phyloP scores from a whole-genome alignment of 2,113 vertebrate genomes.

The Pseudonaja textilis region DNA sequence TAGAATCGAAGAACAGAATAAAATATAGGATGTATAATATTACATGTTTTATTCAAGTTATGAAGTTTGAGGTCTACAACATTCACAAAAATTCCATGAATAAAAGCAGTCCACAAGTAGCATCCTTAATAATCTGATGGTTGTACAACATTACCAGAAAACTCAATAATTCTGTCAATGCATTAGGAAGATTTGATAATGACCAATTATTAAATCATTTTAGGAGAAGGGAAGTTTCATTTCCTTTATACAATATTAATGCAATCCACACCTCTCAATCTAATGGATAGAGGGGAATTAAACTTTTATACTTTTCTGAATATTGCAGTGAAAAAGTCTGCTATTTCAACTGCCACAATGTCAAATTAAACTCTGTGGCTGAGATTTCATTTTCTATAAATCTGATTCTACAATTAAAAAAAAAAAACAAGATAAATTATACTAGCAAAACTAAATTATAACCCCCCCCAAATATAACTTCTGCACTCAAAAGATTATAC shows the following conservation, averaged over 20 bases:
- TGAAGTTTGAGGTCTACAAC: not conserved
- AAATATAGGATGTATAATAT: not conserved
- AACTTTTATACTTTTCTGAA: not conserved
- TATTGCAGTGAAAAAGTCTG: not conserved
- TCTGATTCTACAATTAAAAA: not conserved
- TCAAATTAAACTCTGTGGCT: not conserved
- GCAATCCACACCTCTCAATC: not conserved
- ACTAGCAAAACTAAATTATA: not conserved
- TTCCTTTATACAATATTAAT: not conserved
- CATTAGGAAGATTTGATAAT: not conserved
- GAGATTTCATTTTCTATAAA: not conserved
- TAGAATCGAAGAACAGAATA: no score
- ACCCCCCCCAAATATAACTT: not conserved
- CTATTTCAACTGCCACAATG: not conserved
- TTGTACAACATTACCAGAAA: not conserved
- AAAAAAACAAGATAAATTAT: not conserved
- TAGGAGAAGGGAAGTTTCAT: not conserved
- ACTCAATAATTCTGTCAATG: not conserved
- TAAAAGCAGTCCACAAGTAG: not conserved
- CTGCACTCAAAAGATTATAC: not conserved
- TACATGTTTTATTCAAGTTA: not conserved
- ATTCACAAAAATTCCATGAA: not conserved
- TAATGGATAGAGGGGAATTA: not conserved
- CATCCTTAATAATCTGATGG: not conserved
- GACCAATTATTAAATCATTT: not conserved